These are phyloP conservation scores for Psittacula derbiana DNA, from an alignment of 2,797 vertebrate species.

Conservation along the genomic window DNA sequence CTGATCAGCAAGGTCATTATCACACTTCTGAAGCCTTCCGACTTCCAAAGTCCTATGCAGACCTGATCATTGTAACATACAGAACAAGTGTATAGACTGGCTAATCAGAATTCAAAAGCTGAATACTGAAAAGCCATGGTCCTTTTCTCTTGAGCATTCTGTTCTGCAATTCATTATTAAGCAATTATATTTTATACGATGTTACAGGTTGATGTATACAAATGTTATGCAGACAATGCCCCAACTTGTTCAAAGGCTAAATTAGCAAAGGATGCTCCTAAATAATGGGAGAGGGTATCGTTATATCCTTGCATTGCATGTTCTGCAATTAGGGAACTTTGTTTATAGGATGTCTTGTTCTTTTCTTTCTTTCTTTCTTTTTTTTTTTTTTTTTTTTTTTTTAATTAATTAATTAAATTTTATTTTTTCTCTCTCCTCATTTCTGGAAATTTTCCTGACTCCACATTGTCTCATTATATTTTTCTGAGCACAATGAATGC, in stretches of 20 bases:
- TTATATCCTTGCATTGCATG: background rate
- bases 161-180: background rate
- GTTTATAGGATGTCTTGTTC: background rate
- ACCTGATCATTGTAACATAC: background rate
- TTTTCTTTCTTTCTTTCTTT: background rate
- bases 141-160: background rate
- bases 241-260: background rate
- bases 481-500: background rate
- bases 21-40: background rate
- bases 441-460: background rate
- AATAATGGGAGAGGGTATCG: accelerated
- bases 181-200: background rate
- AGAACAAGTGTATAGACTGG: background rate
- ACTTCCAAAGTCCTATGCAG: background rate
- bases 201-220: background rate
- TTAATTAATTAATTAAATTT: too few relatives aligned
- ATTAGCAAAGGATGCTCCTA: background rate
- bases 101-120: background rate
- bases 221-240: background rate
- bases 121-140: background rate
- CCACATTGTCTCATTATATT: background rate
- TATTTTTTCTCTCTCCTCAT: background rate
- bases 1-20: background rate
- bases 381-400: background rate
- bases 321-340: background rate